Percentiles rank a stretch among this genome's conserved stretches.
These are phyloP conservation scores for Passer domesticus DNA, from an alignment of 2,113 vertebrate species.

Conservation along the genomic window DNA sequence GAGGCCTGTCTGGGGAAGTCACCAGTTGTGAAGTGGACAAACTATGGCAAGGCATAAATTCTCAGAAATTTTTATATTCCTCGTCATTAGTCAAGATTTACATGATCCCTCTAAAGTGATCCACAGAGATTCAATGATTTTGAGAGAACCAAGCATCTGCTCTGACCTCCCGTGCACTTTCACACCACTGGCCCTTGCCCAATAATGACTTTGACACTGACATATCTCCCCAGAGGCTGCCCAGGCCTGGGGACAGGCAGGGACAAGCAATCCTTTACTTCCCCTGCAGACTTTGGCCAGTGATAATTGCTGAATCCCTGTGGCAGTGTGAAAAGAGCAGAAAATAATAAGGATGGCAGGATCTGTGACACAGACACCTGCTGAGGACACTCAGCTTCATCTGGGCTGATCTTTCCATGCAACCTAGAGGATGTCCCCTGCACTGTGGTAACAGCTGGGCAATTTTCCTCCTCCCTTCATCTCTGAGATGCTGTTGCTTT, in stretches of 20 bases:
- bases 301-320: not conserved
- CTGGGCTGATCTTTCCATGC: not conserved
- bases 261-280: not conserved
- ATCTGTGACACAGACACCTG: not conserved
- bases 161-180: not conserved
- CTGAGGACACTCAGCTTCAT: not conserved
- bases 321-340: constrained; percentile 36
- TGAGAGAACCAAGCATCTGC: not conserved
- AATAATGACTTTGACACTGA: not conserved
- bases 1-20: not conserved
- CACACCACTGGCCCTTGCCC: not conserved
- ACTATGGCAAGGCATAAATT: not conserved
- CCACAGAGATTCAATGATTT: not conserved
- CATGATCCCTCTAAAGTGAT: not conserved
- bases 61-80: not conserved
- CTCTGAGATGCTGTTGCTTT: not conserved
- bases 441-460: not conserved
- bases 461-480: not conserved
- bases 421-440: not conserved
- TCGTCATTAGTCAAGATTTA: not conserved
- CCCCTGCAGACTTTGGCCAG: not conserved
- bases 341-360: not conserved
- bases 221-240: not conserved
- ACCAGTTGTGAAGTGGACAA: not conserved
- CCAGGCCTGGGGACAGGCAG: not conserved